Percentiles rank a stretch among this genome's conserved stretches.
These are phyloP conservation scores for Cisticola juncidis DNA, from an alignment of 2,113 vertebrate species.

Conservation along the genomic window DNA sequence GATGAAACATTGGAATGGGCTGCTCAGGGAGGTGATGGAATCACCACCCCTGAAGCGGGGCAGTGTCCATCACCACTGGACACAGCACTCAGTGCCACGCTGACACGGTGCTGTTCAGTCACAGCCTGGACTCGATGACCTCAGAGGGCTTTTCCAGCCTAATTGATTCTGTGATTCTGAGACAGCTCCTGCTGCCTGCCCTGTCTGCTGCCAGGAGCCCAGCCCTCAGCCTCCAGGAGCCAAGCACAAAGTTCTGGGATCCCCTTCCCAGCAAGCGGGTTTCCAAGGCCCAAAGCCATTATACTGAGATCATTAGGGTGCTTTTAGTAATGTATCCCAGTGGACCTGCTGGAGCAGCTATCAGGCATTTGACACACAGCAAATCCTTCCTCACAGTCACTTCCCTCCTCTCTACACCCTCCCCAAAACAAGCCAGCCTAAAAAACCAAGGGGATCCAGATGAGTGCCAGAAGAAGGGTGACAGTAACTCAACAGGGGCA, in stretches of 20 bases:
- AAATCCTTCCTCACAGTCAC: not conserved
- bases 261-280: not conserved
- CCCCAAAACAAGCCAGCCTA: not conserved
- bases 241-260: not conserved
- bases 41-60: too few relatives aligned
- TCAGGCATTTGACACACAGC: not conserved
- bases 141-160: not conserved
- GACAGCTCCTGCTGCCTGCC: not conserved
- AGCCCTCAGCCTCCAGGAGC: not conserved
- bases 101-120: not conserved
- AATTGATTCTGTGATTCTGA: not conserved
- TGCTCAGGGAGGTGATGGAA: not conserved
- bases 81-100: not conserved
- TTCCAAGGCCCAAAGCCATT: constrained; percentile 31
- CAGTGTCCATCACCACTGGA: too few relatives aligned
- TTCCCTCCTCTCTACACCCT: not conserved
- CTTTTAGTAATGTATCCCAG: not conserved
- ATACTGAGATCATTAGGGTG: not conserved
- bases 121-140: rapidly evolving
- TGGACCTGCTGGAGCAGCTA: not conserved
- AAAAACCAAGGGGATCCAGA: not conserved
- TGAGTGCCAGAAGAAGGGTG: not conserved
- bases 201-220: not conserved
- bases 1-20: not conserved
- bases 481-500: not conserved